phyloP scores from a whole-genome alignment of 2,888 invertebrate species.

The Meteorus colon region DNA sequence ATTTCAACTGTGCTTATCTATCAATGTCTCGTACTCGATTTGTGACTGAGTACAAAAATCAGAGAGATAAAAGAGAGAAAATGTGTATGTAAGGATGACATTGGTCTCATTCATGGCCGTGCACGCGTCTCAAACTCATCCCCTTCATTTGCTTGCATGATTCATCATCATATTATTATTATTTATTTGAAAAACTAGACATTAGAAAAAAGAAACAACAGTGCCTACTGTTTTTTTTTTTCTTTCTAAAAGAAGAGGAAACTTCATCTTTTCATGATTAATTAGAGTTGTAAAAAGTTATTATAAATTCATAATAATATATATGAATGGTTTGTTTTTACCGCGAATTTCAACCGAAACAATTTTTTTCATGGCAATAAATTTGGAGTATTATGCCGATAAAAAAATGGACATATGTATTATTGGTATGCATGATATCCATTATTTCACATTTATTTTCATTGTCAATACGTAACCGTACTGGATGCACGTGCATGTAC shows the following conservation, averaged over 20 bases:
- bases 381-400: not conserved
- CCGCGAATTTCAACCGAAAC: too few relatives aligned
- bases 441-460: constrained; percentile 6
- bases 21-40: not conserved
- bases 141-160: not conserved
- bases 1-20: not conserved
- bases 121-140: not conserved
- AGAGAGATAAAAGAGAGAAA: not conserved
- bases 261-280: too few relatives aligned
- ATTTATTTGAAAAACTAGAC: not conserved
- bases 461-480: not conserved
- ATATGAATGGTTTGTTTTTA: too few relatives aligned
- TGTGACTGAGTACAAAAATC: too few relatives aligned
- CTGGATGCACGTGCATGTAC: not conserved
- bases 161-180: not conserved
- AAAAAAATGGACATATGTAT: not conserved
- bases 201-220: too few relatives aligned
- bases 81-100: not conserved
- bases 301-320: too few relatives aligned
- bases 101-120: not conserved
- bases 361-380: not conserved
- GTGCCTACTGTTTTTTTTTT: too few relatives aligned
- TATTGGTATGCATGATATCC: not conserved
- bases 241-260: too few relatives aligned
- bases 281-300: too few relatives aligned